Evolutionary conservation across 2,797 vertebrate species (phyloP), one percentile per base, ranked within the genome.

Genomic region (Lepus oiostolus): DNA sequence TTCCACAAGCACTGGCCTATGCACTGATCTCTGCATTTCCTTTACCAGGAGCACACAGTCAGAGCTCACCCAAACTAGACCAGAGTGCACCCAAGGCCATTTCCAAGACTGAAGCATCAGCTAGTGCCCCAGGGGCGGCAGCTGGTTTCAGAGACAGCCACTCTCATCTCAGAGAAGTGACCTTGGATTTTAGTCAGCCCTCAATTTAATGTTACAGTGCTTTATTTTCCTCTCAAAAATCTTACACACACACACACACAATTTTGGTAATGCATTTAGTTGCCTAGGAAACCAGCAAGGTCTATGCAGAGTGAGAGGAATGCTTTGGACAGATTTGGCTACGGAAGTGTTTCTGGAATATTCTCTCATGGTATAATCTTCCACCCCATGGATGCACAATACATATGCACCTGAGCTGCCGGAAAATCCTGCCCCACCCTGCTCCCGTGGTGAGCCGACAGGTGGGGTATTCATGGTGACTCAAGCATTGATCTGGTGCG

Each of bases 211-310:
- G 4, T 89, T 24, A 47, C 87, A 32, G 82, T 93, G 68, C 68
- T 86, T 94, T 91, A 84, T 71, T 93, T 90, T 67, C n/a, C 35
- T 30, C 10, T 67, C 3, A 26, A 92, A 86, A 82, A 85, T 75
- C 85, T 32, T 82, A 42, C 58, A 72, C 54, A 58, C 54, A 58
- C 54, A 58, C 14, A 42, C 42, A 42, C 42, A 42, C 42, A 58
- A 16, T 58, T 58, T 58, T 7, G 13, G 67, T 79, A 32, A 54
- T 65, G 70, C 10, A 10, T 52, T 82, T 93, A 82, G 86, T 88
- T 94, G 68, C 83, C 68, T 52, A 38, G 88, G 93, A 96, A 92
- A 96, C 93, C 52, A 68, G 50, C 88, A 86, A 75, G n/a, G 58
- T 92, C n/a, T 58, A 8, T 32, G 58, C 19, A 30, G 85, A 71